These are phyloP conservation scores for Blastobasis adustella DNA, from an alignment of 2,888 invertebrate genomes.

Conservation along the genomic window DNA sequence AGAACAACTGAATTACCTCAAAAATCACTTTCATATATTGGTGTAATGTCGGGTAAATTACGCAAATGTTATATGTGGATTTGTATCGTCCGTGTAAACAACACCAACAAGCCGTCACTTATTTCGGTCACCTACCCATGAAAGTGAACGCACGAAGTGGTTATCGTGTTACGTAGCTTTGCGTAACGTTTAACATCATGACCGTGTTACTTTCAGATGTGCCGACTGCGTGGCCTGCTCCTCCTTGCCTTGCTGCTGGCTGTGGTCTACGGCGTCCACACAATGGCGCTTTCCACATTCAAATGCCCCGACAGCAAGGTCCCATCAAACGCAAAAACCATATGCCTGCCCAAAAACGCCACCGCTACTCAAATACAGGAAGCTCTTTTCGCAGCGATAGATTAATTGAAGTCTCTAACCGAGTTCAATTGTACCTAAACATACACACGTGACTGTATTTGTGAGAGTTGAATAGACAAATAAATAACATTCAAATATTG, in stretches of 20 bases:
- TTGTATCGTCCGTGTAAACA: background rate
- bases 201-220: slow-evolving; percentile 8
- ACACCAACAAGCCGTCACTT: background rate
- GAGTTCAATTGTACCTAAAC: too few relatives aligned
- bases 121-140: too few relatives aligned
- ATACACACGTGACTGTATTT: too few relatives aligned
- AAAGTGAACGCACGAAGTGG: too few relatives aligned
- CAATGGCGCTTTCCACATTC: background rate
- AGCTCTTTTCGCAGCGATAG: slow-evolving; percentile 2
- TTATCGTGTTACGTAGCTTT: too few relatives aligned
- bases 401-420: background rate
- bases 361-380: slow-evolving; percentile 6
- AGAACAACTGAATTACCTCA: background rate
- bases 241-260: background rate
- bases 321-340: slow-evolving; percentile 3
- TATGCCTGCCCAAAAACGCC: slow-evolving; percentile 10
- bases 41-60: background rate
- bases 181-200: too few relatives aligned
- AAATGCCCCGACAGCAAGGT: slow-evolving; percentile 5
- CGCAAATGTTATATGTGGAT: too few relatives aligned
- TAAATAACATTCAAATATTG: too few relatives aligned
- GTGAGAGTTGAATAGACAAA: too few relatives aligned
- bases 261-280: background rate
- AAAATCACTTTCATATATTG: background rate
- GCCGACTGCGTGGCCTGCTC: slow-evolving; percentile 1